These are phyloP conservation scores for Melanogrammus aeglefinus DNA, from an alignment of 2,797 vertebrate species.

Conservation along the genomic window DNA sequence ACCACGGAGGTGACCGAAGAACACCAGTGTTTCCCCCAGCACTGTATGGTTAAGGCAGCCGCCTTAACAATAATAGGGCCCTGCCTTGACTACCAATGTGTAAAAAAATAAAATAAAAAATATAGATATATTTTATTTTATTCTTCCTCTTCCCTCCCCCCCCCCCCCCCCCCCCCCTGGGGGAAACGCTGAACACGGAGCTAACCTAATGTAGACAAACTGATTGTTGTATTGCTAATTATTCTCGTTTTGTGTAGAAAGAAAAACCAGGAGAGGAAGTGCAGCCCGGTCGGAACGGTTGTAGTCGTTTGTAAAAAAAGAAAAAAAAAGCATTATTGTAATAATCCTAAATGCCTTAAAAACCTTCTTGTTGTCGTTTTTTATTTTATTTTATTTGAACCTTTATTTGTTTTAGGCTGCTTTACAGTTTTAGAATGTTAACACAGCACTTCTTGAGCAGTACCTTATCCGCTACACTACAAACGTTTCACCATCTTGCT, in stretches of 20 bases:
- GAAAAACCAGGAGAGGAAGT: conserved; percentile 44
- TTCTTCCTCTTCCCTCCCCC: too few relatives aligned
- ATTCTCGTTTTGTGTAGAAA: conserved; percentile 47
- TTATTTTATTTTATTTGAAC: conserved; percentile 12
- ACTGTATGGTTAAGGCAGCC: too few relatives aligned
- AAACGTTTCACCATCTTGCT: conserved; percentile 14
- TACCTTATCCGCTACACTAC: conserved; percentile 58
- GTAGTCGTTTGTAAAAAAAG: conserved; percentile 46
- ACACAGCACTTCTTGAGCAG: conserved; percentile 59
- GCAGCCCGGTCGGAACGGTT: conserved; percentile 41
- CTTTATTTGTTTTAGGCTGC: conserved; percentile 57
- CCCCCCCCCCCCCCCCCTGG: too few relatives aligned
- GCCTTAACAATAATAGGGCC: too few relatives aligned
- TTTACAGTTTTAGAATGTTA: conserved; percentile 58
- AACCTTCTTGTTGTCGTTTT: conserved; percentile 52
- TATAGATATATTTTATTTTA: too few relatives aligned
- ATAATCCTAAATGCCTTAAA: conserved; percentile 71
- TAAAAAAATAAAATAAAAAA: too few relatives aligned
- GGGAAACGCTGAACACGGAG: conserved; percentile 39
- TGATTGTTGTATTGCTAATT: conserved; percentile 60
- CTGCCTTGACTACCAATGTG: too few relatives aligned
- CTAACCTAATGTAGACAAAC: conserved; percentile 67
- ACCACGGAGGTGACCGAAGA: conserved; percentile 42
- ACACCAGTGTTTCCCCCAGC: background rate
- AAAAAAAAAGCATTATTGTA: conserved; percentile 58